Evolutionary conservation across 2,888 invertebrate genomes (phyloP).

Genomic region (Ecliptopera silaceata): DNA sequence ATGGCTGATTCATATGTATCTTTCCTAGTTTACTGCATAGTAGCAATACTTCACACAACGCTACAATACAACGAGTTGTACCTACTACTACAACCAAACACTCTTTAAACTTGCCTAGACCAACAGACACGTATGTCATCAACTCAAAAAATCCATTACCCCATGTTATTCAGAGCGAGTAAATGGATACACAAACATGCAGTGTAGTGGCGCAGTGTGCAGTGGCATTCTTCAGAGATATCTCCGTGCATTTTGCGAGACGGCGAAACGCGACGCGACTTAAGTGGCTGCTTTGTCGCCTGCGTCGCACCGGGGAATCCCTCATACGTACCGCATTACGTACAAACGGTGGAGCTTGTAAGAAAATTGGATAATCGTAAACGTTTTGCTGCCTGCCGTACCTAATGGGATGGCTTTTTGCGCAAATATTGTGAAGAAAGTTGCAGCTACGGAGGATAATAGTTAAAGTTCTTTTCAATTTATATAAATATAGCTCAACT

Average conservation of each 20-base stretch:
- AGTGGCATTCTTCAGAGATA: slow-evolving; percentile 52
- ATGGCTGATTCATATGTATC: too few relatives aligned
- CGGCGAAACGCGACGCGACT: slow-evolving; percentile 51
- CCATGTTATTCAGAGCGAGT: slow-evolving; percentile 52
- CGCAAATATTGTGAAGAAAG: slow-evolving; percentile 4
- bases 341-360: slow-evolving; percentile 35
- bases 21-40: too few relatives aligned
- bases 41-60: neutral
- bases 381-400: slow-evolving; percentile 31
- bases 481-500: too few relatives aligned
- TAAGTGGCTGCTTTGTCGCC: slow-evolving; percentile 67
- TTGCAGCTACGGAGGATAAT: neutral
- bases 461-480: too few relatives aligned
- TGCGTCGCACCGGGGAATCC: slow-evolving; percentile 51
- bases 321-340: slow-evolving; percentile 54
- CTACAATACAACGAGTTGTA: neutral
- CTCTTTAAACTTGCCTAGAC: neutral
- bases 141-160: slow-evolving; percentile 60
- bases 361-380: slow-evolving; percentile 42
- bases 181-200: slow-evolving; percentile 71
- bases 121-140: slow-evolving; percentile 32
- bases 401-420: slow-evolving; percentile 26
- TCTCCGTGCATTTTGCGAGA: slow-evolving; percentile 62
- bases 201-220: slow-evolving; percentile 45
- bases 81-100: slow-evolving; percentile 2